Evolutionary conservation across 2,888 invertebrate species (phyloP), one percentile per base, ranked within the genome.

Genomic region (Scaptomyza cyrtandrae): DNA sequence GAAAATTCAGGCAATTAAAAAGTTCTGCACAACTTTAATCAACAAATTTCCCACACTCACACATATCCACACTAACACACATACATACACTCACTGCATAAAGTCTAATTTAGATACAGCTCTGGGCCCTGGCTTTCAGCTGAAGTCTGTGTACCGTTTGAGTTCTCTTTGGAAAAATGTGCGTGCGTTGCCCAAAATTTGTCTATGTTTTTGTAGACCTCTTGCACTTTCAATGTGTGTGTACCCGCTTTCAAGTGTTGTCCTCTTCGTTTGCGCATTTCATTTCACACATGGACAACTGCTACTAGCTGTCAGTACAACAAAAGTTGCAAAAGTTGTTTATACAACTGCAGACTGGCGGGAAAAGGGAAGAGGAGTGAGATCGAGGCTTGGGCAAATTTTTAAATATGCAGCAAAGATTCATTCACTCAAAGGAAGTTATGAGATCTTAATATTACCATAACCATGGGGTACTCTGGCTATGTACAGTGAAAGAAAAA

Each of bases 11-110:
- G 88, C 83, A 83, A 83, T 83, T 83, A 83, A 83, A 83, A 83
- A 83, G 74, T 87, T 87, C 62, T 68, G 68, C 74, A 74, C 74
- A 87, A 83, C 67, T 83, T 82, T 87, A 83, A 85, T 83, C 86
- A 87, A 87, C 70, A 77, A 79, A 87, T 82, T 83, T 87, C 77
- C 83, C 83, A 81, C 55, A 68, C 72, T 58, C 59, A 56, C 52
- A 41, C 19, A 58, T 16, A 27, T 19, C 19, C 19, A 9, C 7
- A 11, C 6, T 24, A 24, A 60, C 59, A 56, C 52, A 41, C 27
- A 58, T 16, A 27, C 19, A 9, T 11, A 11, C 5, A 41, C 65
- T 24, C 27, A 16, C 45, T 50, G 56, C 53, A 27, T 54, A 53
- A 45, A 60, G 44, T 7, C 31, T 31, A 16, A 19, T n/a, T 27